Percentiles rank a stretch among this genome's conserved stretches.
These are phyloP conservation scores for Hemibagrus wyckioides DNA, from an alignment of 2,113 vertebrate genomes.

Conservation along the genomic window DNA sequence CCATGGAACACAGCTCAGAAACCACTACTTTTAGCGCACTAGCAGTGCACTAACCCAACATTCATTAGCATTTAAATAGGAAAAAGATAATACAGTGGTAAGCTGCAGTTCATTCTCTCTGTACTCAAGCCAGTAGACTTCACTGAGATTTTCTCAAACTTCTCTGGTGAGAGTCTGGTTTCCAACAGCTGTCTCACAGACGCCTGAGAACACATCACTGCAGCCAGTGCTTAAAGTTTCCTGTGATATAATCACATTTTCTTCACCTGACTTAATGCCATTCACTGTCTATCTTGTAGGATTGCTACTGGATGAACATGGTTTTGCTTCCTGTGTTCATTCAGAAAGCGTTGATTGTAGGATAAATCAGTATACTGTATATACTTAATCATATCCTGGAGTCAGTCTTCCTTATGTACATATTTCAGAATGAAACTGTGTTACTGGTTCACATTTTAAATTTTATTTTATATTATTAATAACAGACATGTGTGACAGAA, in stretches of 20 bases:
- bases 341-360: neutral
- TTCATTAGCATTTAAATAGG: conserved; percentile 81
- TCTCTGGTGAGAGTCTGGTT: conserved; percentile 8
- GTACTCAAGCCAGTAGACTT: conserved; percentile 62
- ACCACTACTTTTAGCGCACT: conserved; percentile 53
- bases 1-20: conserved; percentile 65
- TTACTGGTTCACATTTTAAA: neutral
- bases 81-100: conserved; percentile 72
- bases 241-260: conserved; percentile 28
- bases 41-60: conserved; percentile 48
- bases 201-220: conserved; percentile 17
- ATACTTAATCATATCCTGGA: neutral
- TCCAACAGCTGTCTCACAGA: conserved; percentile 20
- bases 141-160: conserved; percentile 34
- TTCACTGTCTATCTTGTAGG: neutral
- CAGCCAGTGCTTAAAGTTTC: neutral
- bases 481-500: neutral
- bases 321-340: neutral
- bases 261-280: neutral
- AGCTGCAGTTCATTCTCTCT: conserved; percentile 63
- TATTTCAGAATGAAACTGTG: neutral
- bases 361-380: neutral
- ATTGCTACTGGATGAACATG: neutral
- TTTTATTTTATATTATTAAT: neutral
- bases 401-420: neutral